Evolutionary conservation across 2,113 vertebrate species (phyloP).

Genomic region (Ailurus styani): DNA sequence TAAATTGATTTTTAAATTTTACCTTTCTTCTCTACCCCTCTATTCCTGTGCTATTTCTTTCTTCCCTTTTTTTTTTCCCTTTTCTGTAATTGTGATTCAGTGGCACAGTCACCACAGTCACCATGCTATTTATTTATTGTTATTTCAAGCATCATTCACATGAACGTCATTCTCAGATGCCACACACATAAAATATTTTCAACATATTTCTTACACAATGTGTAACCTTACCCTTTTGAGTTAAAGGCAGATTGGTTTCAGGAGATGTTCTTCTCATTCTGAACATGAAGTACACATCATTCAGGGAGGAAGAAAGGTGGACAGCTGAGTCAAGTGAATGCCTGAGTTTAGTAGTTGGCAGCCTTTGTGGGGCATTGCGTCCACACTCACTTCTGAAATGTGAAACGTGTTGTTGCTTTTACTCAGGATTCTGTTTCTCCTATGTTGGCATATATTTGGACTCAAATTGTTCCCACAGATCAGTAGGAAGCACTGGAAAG

Average conservation of each 20-base stretch:
- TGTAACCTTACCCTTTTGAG: background rate
- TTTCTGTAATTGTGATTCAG: background rate
- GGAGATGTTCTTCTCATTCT: background rate
- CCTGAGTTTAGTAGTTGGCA: background rate
- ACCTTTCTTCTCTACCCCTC: background rate
- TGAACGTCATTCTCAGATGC: background rate
- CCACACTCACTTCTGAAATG: background rate
- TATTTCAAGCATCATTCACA: background rate
- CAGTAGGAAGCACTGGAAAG: background rate
- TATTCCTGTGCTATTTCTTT: background rate
- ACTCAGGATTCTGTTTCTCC: background rate
- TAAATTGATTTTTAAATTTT: background rate
- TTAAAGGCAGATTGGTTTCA: background rate
- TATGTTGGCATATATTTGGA: background rate
- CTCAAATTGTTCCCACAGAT: background rate
- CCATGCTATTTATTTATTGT: background rate
- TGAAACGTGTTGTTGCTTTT: background rate
- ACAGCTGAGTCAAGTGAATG: background rate
- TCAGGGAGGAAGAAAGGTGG: background rate
- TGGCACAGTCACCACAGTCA: fast-evolving
- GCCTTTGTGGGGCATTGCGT: background rate
- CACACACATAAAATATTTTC: background rate
- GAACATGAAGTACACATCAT: fast-evolving
- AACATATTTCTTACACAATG: background rate
- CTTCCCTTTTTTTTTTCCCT: background rate